phyloP scores from a whole-genome alignment of 2,888 invertebrate genomes.

The Autographa gamma region DNA sequence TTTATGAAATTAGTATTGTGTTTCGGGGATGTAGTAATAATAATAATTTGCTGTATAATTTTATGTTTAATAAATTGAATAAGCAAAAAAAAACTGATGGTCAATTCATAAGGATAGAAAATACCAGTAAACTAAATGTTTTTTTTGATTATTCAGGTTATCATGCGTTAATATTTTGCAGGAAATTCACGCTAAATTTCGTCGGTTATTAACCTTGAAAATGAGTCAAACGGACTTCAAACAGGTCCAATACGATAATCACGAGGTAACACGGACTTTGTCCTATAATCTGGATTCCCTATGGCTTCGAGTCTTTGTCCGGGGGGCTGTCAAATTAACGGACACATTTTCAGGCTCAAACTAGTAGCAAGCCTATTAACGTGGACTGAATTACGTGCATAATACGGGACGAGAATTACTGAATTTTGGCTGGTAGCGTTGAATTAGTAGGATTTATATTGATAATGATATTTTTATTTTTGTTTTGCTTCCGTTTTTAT shows the following conservation, averaged over 20 bases:
- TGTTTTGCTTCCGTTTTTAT: too few species aligned
- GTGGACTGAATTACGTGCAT: slow-evolving; percentile 43
- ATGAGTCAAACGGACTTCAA: slow-evolving; percentile 3
- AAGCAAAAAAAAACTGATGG: too few species aligned
- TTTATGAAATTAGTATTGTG: neutral
- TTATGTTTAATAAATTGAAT: too few species aligned
- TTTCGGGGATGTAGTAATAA: too few species aligned
- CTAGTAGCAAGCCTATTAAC: slow-evolving; percentile 40
- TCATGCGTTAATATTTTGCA: too few species aligned
- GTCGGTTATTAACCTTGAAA: slow-evolving; percentile 1
- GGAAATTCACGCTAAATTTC: neutral
- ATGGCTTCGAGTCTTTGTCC: slow-evolving; percentile 53
- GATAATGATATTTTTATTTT: too few species aligned
- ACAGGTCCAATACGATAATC: slow-evolving; percentile 30
- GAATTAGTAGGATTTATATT: neutral
- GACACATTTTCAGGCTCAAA: slow-evolving; percentile 46
- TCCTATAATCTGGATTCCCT: slow-evolving; percentile 57
- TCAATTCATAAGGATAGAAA: too few species aligned
- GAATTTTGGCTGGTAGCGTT: slow-evolving; percentile 26
- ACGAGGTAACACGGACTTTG: slow-evolving; percentile 31
- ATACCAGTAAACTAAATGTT: too few species aligned
- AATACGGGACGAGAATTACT: slow-evolving; percentile 40
- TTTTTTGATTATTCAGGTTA: too few species aligned
- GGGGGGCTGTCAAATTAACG: slow-evolving; percentile 57
- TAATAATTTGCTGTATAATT: too few species aligned